A percentile compares a stretch with the other conserved stretches of the same genome.
Evolutionary conservation across 1,140 invertebrate species (phyloP).

Genomic region (Ptiloglossa arizonensis): DNA sequence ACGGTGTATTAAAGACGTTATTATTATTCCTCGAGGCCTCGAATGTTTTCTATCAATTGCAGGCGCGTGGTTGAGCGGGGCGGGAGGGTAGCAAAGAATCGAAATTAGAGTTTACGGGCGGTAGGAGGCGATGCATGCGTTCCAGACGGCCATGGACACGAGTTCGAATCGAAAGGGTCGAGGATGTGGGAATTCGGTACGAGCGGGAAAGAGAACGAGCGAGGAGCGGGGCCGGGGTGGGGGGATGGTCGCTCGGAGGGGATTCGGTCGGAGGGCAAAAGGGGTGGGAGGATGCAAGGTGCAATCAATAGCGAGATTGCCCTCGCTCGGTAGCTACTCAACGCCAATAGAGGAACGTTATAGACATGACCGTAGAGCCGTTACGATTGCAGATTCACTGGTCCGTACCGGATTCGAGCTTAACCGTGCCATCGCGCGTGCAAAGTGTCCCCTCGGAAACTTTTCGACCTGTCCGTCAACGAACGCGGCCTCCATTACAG

Average conservation of each 20-base stretch:
- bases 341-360: conserved; percentile 63
- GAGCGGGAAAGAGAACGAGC: conserved; percentile 8
- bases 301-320: conserved; percentile 69
- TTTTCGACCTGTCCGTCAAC: conserved; percentile 13
- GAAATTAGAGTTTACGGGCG: not conserved
- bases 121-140: not conserved
- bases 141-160: not conserved
- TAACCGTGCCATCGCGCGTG: conserved; percentile 15
- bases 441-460: not conserved
- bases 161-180: conserved; percentile 35
- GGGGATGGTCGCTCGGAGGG: conserved; percentile 36
- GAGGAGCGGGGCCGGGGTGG: not conserved
- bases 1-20: too few relatives aligned
- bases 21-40: too few relatives aligned
- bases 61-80: too few relatives aligned
- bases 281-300: conserved; percentile 62
- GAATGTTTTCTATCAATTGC: too few relatives aligned
- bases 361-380: conserved; percentile 53
- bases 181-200: conserved; percentile 47
- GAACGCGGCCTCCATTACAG: too few relatives aligned
- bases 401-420: conserved; percentile 2
- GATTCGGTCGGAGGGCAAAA: conserved; percentile 38
- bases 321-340: conserved; percentile 65
- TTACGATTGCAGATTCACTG: conserved; percentile 58
- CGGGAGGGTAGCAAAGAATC: not conserved